phyloP scores from a whole-genome alignment of 2,888 invertebrate genomes.

The Oegoconia quadripuncta region DNA sequence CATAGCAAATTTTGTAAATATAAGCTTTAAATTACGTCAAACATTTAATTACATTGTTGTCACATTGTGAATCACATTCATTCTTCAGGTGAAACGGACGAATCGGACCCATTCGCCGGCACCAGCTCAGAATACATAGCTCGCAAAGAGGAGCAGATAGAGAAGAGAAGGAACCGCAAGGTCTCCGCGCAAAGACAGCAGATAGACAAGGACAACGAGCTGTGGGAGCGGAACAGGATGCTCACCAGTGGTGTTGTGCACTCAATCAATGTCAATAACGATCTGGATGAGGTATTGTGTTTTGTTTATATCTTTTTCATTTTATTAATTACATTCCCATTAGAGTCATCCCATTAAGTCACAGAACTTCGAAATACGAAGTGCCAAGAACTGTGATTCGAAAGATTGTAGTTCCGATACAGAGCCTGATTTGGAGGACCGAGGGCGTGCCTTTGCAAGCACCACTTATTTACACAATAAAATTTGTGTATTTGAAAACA shows the following conservation, averaged over 20 bases:
- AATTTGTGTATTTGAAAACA: too few relatives aligned
- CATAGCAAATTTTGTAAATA: too few relatives aligned
- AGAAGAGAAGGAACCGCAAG: slow-evolving; percentile 92
- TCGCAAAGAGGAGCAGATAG: slow-evolving; percentile 95
- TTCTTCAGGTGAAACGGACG: slow-evolving; percentile 87
- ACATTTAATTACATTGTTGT: neutral
- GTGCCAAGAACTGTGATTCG: too few relatives aligned
- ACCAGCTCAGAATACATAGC: slow-evolving; percentile 95
- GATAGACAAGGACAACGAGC: slow-evolving; percentile 98
- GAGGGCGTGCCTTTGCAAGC: too few relatives aligned
- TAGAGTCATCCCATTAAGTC: neutral
- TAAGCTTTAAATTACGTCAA: too few relatives aligned
- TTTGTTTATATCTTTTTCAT: neutral
- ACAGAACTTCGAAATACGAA: too few relatives aligned
- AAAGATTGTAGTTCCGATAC: too few relatives aligned
- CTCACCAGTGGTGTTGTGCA: slow-evolving; percentile 96
- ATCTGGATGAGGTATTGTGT: slow-evolving; percentile 89
- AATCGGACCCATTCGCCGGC: slow-evolving; percentile 94
- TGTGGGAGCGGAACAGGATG: slow-evolving; percentile 99
- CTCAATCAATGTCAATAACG: slow-evolving; percentile 92
- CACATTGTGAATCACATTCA: neutral
- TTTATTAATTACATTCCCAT: neutral
- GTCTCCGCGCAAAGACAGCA: slow-evolving; percentile 97
- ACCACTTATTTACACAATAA: too few relatives aligned
- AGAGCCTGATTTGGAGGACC: too few relatives aligned